Conservation (phyloP, 2,113 vertebrate species). For the Steatornis caripensis region DNA sequence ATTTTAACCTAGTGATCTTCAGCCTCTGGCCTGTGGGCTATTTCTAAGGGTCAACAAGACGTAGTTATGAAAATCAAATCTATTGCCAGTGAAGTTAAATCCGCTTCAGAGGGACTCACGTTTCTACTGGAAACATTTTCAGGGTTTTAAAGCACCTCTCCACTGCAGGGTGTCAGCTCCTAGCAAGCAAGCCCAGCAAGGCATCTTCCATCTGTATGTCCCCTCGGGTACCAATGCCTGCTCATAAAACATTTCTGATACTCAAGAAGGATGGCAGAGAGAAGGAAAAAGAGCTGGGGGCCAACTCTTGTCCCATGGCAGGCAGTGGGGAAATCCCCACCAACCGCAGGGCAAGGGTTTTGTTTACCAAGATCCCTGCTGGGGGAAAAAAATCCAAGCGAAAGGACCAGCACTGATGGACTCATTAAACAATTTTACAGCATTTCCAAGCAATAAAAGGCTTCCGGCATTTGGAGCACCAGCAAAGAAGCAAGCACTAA, state of each 20-base stretch:
- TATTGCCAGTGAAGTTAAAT: neutral
- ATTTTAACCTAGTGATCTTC: neutral
- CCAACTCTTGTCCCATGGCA: neutral
- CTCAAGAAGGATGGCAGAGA: neutral
- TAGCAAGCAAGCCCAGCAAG: neutral
- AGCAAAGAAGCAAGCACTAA: neutral
- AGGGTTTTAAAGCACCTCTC: neutral
- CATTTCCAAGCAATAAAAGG: neutral
- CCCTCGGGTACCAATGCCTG: neutral
- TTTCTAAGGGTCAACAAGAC: neutral
- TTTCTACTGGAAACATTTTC: neutral
- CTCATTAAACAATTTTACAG: neutral
- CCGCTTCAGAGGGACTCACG: neutral
- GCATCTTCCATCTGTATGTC: neutral
- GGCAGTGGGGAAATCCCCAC: neutral
- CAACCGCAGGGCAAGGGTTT: neutral
- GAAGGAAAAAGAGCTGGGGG: neutral
- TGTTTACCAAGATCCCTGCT: neutral
- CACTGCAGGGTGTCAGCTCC: neutral
- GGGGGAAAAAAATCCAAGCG: neutral
- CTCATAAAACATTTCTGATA: neutral
- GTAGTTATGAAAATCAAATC: neutral
- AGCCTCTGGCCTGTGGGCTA: neutral
- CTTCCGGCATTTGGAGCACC: neutral
- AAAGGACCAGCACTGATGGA: neutral